These are phyloP conservation scores for Temnothorax ravouxi DNA, from an alignment of 2,888 invertebrate genomes.

Conservation along the genomic window DNA sequence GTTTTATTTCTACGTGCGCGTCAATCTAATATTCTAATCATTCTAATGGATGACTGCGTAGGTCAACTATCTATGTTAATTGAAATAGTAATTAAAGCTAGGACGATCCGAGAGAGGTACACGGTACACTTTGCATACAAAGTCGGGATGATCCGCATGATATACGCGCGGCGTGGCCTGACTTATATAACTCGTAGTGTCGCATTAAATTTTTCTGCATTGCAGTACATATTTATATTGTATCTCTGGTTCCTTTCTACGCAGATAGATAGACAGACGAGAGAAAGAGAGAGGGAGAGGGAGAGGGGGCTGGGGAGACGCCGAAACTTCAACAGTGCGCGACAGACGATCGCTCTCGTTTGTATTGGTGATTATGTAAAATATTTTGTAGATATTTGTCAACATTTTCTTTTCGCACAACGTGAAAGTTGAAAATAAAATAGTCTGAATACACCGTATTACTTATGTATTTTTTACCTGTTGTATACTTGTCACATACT, in stretches of 20 bases:
- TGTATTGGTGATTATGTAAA: slow-evolving; percentile 2
- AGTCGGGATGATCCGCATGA: not conserved
- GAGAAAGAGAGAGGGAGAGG: not conserved
- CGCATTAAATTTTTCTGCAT: slow-evolving; percentile 74
- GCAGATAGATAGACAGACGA: not conserved
- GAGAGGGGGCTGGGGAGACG: no score
- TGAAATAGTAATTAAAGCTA: slow-evolving; percentile 29
- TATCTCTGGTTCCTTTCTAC: not conserved
- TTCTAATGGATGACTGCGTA: not conserved
- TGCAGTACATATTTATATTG: slow-evolving; percentile 59
- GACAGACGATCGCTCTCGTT: not conserved
- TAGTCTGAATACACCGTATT: not conserved
- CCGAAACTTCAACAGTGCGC: not conserved
- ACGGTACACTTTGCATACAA: not conserved
- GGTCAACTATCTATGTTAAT: slow-evolving; percentile 11
- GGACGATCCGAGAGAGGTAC: not conserved
- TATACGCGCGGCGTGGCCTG: not conserved
- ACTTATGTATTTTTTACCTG: not conserved
- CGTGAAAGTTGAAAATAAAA: slow-evolving; percentile 2
- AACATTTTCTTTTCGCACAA: not conserved
- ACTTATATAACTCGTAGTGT: slow-evolving; percentile 46
- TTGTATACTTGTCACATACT: not conserved
- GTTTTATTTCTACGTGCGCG: not conserved
- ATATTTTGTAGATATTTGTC: not conserved
- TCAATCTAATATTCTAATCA: not conserved